Conservation (phyloP, 2,113 vertebrate genomes). For the Diglossa brunneiventris region DNA sequence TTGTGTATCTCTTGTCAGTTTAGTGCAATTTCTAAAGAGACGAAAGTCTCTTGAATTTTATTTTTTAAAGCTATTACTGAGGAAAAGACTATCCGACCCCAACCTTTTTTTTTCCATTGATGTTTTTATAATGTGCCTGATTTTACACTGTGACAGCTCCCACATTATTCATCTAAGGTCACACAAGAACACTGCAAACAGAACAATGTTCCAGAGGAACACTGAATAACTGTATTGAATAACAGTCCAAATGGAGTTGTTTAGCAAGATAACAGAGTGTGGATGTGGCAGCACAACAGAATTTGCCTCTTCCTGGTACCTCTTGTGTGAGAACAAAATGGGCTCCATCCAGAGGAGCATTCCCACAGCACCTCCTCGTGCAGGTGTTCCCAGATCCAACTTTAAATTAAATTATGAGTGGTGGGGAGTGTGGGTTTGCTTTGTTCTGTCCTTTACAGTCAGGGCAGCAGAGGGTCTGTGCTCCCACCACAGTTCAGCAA, state of each 20-base stretch:
- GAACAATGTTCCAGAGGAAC: background rate
- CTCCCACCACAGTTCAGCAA: background rate
- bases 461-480: background rate
- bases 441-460: background rate
- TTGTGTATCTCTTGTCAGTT: background rate
- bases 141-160: conserved; percentile 7
- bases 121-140: background rate
- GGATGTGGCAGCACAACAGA: background rate
- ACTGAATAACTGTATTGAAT: background rate
- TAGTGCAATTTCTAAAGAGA: background rate
- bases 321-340: background rate
- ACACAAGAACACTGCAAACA: background rate
- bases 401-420: background rate
- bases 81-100: background rate
- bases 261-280: accelerated
- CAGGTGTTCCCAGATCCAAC: background rate
- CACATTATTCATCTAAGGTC: background rate
- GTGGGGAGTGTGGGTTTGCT: background rate
- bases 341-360: background rate
- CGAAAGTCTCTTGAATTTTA: background rate
- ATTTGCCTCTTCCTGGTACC: background rate
- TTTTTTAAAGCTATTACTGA: background rate
- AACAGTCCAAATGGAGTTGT: background rate
- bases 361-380: background rate
- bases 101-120: background rate